phyloP scores from a whole-genome alignment of 2,113 vertebrate species.

The Cephalopterus ornatus region DNA sequence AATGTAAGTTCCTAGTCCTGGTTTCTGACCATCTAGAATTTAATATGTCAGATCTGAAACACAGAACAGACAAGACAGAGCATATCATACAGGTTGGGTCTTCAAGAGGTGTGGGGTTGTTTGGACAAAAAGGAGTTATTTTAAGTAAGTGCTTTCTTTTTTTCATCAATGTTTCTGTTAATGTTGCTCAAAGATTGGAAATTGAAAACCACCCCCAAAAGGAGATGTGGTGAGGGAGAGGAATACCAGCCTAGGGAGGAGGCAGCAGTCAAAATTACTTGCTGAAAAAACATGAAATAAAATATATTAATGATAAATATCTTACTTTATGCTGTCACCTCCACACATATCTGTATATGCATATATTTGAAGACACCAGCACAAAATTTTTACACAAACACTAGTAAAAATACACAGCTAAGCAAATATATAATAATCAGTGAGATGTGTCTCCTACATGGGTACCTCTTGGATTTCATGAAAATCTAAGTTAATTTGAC shows the following conservation, averaged over 20 bases:
- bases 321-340: background rate
- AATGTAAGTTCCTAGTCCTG: background rate
- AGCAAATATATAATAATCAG: background rate
- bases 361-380: background rate
- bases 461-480: background rate
- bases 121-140: background rate
- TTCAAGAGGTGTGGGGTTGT: background rate
- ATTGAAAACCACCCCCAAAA: background rate
- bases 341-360: background rate
- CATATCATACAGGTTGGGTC: background rate
- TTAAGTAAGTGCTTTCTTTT: background rate
- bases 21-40: background rate
- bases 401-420: background rate
- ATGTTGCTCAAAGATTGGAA: background rate
- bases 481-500: background rate
- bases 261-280: background rate
- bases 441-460: background rate
- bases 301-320: background rate
- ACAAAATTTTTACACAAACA: background rate
- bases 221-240: background rate
- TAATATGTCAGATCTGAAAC: background rate
- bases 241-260: background rate
- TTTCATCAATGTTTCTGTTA: background rate
- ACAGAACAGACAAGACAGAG: background rate
- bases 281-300: background rate